Evolutionary conservation across 2,113 vertebrate genomes (phyloP).

Genomic region (Abramis brama): DNA sequence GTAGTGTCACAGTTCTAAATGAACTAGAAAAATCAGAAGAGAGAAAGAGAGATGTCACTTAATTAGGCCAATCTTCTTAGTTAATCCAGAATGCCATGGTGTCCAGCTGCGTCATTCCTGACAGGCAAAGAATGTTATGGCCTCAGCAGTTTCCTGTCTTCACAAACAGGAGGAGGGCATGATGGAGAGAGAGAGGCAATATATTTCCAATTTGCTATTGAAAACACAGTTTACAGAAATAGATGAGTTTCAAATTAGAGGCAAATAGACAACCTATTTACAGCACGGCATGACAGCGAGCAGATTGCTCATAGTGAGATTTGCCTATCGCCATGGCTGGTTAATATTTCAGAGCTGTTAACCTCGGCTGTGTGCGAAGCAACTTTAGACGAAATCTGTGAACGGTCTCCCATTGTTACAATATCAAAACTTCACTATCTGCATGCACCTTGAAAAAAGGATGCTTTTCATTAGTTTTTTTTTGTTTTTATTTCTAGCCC

Average conservation of each 20-base stretch:
- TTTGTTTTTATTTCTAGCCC: not conserved
- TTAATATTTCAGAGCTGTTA: conserved; percentile 61
- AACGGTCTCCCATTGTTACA: conserved; percentile 25
- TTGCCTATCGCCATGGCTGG: conserved; percentile 48
- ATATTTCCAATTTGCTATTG: conserved; percentile 61
- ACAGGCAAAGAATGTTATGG: conserved; percentile 73
- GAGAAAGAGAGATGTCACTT: conserved; percentile 71
- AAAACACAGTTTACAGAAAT: conserved; percentile 68
- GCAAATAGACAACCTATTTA: conserved; percentile 64
- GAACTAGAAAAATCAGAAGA: conserved; percentile 73
- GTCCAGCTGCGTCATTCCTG: conserved; percentile 76
- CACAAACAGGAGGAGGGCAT: conserved; percentile 37
- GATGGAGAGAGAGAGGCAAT: conserved; percentile 43
- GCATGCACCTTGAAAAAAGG: conserved; percentile 53
- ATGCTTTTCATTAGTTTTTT: not conserved
- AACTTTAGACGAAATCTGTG: conserved; percentile 40
- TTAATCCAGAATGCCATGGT: conserved; percentile 76
- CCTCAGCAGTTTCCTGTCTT: conserved; percentile 64
- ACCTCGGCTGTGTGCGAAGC: conserved; percentile 40
- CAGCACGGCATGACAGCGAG: conserved; percentile 53
- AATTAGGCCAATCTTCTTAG: conserved; percentile 78
- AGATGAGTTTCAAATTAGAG: conserved; percentile 69
- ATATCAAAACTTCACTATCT: conserved; percentile 71
- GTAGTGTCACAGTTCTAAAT: conserved; percentile 65
- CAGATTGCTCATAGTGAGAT: conserved; percentile 59